phyloP scores from a whole-genome alignment of 2,797 vertebrate species.

The Aratinga solstitialis region DNA sequence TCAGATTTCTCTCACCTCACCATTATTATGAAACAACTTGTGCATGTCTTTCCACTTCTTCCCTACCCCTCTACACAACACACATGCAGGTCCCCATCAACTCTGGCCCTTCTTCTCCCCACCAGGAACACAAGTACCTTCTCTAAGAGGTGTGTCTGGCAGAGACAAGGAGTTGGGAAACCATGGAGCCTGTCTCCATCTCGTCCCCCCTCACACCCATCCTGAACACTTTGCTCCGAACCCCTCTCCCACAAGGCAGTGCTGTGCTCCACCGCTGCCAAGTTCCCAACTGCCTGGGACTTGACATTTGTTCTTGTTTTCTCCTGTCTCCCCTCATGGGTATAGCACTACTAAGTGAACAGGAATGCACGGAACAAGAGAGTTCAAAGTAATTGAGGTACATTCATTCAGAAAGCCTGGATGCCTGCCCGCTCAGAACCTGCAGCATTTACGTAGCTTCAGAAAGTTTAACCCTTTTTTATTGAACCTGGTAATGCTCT shows the following conservation, averaged over 20 bases:
- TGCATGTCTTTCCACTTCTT: neutral
- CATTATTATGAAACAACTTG: slow-evolving; percentile 46
- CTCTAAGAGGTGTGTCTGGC: slow-evolving; percentile 30
- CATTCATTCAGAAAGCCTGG: slow-evolving; percentile 73
- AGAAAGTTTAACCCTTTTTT: slow-evolving; percentile 73
- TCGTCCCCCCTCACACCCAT: neutral
- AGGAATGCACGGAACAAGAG: slow-evolving; percentile 76
- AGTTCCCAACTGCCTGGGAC: slow-evolving; percentile 60
- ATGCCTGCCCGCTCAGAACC: slow-evolving; percentile 67
- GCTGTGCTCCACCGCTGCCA: slow-evolving; percentile 41
- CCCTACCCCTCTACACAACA: neutral
- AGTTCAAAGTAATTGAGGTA: slow-evolving; percentile 77
- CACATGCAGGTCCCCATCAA: neutral
- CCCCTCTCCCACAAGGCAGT: slow-evolving; percentile 46
- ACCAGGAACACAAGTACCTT: slow-evolving; percentile 45
- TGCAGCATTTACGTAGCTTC: slow-evolving; percentile 71
- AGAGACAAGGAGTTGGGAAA: slow-evolving; percentile 4
- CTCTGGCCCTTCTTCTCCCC: slow-evolving; percentile 34
- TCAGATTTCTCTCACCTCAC: slow-evolving; percentile 22
- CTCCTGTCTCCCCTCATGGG: slow-evolving; percentile 73
- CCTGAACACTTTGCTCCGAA: slow-evolving; percentile 40
- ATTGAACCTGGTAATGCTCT: neutral
- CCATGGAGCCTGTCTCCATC: slow-evolving; percentile 20
- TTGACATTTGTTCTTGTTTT: slow-evolving; percentile 78
- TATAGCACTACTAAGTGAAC: slow-evolving; percentile 74